Percentiles rank a stretch among this genome's conserved stretches.
Conservation (phyloP, 2,888 invertebrate genomes). For the Rhabditoides inermis region DNA sequence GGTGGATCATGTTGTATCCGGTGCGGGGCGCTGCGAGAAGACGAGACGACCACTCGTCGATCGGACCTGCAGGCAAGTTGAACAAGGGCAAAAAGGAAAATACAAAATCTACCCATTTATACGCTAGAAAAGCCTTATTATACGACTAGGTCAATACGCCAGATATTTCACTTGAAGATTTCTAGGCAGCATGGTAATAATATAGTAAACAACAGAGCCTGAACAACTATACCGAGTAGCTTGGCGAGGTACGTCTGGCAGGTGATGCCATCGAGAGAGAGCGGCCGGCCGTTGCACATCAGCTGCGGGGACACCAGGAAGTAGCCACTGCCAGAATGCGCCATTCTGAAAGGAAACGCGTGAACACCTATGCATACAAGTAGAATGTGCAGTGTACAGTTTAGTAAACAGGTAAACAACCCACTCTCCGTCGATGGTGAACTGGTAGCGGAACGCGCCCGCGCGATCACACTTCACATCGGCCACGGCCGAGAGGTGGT, state of each 20-base stretch:
- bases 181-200: not conserved
- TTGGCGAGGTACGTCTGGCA: constrained; percentile 89
- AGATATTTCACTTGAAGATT: no score
- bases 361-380: not conserved
- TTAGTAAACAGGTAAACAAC: not conserved
- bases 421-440: constrained; percentile 13
- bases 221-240: constrained; percentile 65
- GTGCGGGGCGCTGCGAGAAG: constrained; percentile 74
- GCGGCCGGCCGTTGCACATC: constrained; percentile 61
- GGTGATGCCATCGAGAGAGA: constrained; percentile 77
- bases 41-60: constrained; percentile 77
- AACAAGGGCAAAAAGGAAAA: not conserved
- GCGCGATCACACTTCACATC: constrained; percentile 23
- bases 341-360: constrained; percentile 1
- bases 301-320: constrained; percentile 81
- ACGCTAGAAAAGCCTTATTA: no score
- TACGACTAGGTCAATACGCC: no score
- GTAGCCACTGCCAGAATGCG: constrained; percentile 70
- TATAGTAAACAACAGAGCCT: no score
- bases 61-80: constrained; percentile 55
- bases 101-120: not conserved
- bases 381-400: not conserved
- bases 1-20: constrained; percentile 77
- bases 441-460: constrained; percentile 27
- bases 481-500: constrained; percentile 1